phyloP scores from a whole-genome alignment of 1,140 invertebrate species.

The Bombyx mandarina region DNA sequence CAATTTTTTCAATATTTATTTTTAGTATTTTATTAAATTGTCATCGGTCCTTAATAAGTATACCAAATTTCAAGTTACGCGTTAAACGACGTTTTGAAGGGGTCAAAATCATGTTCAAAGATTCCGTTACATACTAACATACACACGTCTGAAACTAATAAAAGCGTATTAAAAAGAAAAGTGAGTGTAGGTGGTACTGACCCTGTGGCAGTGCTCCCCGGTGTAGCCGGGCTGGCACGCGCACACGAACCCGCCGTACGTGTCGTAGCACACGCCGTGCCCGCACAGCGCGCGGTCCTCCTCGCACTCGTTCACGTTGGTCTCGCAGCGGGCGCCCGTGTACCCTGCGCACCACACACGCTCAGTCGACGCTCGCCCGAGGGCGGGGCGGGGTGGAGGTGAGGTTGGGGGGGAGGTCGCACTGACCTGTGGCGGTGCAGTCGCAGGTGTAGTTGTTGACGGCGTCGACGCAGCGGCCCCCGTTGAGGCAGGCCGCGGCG shows the following conservation, averaged over 20 bases:
- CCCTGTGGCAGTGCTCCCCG: constrained; percentile 82
- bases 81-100: no score
- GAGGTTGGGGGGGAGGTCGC: constrained; percentile 19
- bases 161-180: not conserved
- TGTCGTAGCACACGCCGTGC: constrained; percentile 85
- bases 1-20: no score
- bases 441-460: constrained; percentile 85
- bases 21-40: no score
- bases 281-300: constrained; percentile 78
- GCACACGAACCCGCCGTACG: constrained; percentile 86
- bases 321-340: constrained; percentile 83
- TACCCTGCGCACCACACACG: constrained; percentile 72
- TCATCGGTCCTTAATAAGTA: no score
- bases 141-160: not conserved
- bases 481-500: constrained; percentile 83
- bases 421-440: constrained; percentile 76
- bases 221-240: constrained; percentile 87
- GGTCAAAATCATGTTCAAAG: no score
- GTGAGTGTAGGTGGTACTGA: constrained; percentile 27
- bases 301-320: constrained; percentile 89
- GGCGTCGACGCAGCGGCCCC: constrained; percentile 84
- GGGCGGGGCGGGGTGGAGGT: constrained; percentile 6
- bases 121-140: not conserved
- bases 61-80: no score
- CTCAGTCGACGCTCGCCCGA: no score